Conservation (phyloP, 92 coral and sea anemone genomes). For the Bergia puertoricense region DNA sequence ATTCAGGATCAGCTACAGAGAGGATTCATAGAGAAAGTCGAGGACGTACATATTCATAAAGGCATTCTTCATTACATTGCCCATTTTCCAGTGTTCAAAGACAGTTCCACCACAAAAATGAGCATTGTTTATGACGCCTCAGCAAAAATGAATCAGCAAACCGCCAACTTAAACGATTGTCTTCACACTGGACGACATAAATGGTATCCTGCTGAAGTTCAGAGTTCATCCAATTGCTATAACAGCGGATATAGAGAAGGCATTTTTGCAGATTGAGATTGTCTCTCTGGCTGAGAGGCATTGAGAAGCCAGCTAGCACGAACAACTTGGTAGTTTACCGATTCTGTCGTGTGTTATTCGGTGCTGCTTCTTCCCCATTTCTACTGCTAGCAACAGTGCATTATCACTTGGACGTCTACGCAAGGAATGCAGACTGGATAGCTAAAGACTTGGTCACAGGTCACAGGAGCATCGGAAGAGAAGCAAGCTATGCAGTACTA, state of each 20-base stretch:
- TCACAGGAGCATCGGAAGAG: not conserved
- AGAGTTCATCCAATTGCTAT: conserved; percentile 46
- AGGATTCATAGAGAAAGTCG: conserved; percentile 54
- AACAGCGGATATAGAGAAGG: not conserved
- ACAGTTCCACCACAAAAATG: conserved; percentile 56
- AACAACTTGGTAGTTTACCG: not conserved
- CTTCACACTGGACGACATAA: conserved; percentile 49
- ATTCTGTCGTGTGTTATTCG: too few relatives aligned
- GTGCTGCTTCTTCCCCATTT: conserved; percentile 25
- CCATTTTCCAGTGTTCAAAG: conserved; percentile 50
- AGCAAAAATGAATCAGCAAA: conserved; percentile 27
- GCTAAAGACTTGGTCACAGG: conserved; percentile 6
- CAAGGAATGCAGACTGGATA: not conserved
- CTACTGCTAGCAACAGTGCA: conserved; percentile 48
- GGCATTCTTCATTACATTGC: conserved; percentile 54
- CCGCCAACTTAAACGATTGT: conserved; percentile 52
- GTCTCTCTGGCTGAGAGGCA: conserved; percentile 57
- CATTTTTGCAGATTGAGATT: not conserved
- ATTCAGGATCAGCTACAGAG: conserved; percentile 46
- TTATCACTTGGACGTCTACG: conserved; percentile 20
- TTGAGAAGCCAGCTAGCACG: conserved; percentile 45
- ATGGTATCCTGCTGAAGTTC: conserved; percentile 36
- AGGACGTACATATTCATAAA: conserved; percentile 33
- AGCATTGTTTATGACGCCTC: conserved; percentile 59
- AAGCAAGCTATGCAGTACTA: too few relatives aligned